Conservation (phyloP, 2,888 invertebrate genomes). For the Machimus atricapillus region DNA sequence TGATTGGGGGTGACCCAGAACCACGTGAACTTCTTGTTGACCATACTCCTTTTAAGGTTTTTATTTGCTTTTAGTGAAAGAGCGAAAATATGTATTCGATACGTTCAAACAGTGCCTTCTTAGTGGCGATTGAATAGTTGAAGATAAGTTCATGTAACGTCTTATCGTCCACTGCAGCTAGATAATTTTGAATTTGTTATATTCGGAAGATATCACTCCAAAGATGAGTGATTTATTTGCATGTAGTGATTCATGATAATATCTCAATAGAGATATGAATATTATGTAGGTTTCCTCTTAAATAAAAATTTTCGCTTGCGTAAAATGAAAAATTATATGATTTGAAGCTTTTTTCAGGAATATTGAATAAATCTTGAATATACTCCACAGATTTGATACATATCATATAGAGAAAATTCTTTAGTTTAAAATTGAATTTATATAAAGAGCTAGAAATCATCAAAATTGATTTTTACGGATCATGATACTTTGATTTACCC, state of each 20-base stretch:
- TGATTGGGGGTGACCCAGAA: constrained; percentile 3
- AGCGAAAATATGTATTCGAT: neutral
- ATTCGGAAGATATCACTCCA: neutral
- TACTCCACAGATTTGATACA: too few relatives aligned
- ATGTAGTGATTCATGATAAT: neutral
- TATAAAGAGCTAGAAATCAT: too few relatives aligned
- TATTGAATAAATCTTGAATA: too few relatives aligned
- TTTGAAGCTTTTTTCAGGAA: too few relatives aligned
- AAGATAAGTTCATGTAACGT: neutral
- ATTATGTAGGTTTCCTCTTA: too few relatives aligned
- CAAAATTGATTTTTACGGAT: too few relatives aligned
- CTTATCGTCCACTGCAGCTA: neutral
- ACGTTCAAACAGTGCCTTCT: neutral
- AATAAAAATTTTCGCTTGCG: too few relatives aligned
- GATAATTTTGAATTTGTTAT: neutral
- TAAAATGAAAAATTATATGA: too few relatives aligned
- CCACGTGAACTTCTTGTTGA: neutral
- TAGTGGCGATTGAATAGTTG: neutral
- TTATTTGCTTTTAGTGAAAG: neutral
- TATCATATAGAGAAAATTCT: too few relatives aligned
- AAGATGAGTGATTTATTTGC: neutral
- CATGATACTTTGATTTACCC: too few relatives aligned
- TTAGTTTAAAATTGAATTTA: too few relatives aligned
- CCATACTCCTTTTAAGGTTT: neutral
- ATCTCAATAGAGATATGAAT: neutral